These are phyloP conservation scores for Coptodon rendalli DNA, from an alignment of 2,113 vertebrate species.

Conservation along the genomic window DNA sequence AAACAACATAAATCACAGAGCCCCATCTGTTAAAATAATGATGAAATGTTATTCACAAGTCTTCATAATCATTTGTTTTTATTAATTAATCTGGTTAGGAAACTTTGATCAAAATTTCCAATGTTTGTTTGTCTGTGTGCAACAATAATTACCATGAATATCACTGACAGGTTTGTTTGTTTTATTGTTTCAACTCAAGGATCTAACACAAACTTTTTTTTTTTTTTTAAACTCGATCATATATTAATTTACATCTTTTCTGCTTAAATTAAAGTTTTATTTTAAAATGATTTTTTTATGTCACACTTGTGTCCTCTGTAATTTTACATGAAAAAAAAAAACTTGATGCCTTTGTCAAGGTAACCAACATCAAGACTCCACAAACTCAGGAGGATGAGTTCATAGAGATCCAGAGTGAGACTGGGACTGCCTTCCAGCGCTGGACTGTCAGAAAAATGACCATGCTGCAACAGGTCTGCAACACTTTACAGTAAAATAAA, in stretches of 20 bases:
- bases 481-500: neutral
- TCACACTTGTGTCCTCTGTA: neutral
- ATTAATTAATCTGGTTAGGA: neutral
- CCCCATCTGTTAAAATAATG: neutral
- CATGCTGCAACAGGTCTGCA: conserved; percentile 84
- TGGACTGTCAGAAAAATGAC: conserved; percentile 88
- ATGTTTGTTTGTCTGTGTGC: neutral
- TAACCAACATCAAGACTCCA: conserved; percentile 90
- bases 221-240: neutral
- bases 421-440: conserved; percentile 92
- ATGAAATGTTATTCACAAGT: neutral
- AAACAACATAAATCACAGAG: neutral
- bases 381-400: conserved; percentile 92
- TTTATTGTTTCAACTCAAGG: neutral
- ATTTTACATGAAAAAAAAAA: neutral
- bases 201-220: neutral
- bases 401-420: conserved; percentile 98
- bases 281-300: rapidly evolving
- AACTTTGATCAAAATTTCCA: neutral
- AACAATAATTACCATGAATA: rapidly evolving
- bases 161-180: neutral
- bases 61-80: neutral
- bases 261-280: neutral
- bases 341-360: conserved; percentile 59
- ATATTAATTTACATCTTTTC: rapidly evolving